Evolutionary conservation across 2,113 vertebrate genomes (phyloP).

Genomic region (Cynoglossus semilaevis): DNA sequence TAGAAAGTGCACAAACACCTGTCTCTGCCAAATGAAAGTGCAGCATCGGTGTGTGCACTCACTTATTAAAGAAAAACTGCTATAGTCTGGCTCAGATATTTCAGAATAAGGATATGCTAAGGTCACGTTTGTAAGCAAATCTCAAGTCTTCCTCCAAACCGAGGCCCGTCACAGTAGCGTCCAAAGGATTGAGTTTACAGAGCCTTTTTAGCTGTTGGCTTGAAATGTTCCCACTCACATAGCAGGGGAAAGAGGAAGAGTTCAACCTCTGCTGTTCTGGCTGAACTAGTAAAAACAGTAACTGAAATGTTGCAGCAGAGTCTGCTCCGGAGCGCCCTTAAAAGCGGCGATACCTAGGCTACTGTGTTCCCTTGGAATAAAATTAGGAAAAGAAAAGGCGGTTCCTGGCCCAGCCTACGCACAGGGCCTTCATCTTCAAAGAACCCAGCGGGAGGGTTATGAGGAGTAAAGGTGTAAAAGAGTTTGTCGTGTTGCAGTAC

Average conservation of each 20-base stretch:
- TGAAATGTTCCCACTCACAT: conserved; percentile 7
- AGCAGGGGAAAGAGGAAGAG: conserved; percentile 12
- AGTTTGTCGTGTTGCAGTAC: conserved; percentile 45
- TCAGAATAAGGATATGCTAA: conserved; percentile 52
- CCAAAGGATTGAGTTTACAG: conserved; percentile 17
- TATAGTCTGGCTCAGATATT: conserved; percentile 60
- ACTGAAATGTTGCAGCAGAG: conserved; percentile 10
- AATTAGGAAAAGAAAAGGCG: conserved; percentile 19
- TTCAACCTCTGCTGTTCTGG: conserved; percentile 18
- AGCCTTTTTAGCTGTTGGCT: conserved; percentile 22
- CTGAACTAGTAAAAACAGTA: conserved; percentile 20
- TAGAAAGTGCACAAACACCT: conserved; percentile 33
- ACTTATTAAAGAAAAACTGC: conserved; percentile 34
- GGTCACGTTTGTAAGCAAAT: conserved; percentile 48
- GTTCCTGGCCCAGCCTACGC: conserved; percentile 27
- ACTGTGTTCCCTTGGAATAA: conserved; percentile 44
- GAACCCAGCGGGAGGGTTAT: conserved; percentile 34
- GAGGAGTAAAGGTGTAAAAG: conserved; percentile 23
- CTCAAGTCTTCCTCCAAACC: conserved; percentile 11
- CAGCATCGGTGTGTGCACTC: background rate
- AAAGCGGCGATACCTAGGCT: conserved; percentile 26
- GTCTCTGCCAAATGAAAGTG: conserved; percentile 35
- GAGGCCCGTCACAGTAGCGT: conserved; percentile 19
- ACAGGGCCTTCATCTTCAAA: conserved; percentile 28
- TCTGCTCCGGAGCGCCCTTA: conserved; percentile 24